Evolutionary conservation across 2,797 vertebrate species (phyloP).

Genomic region (Apogon hyalosoma): DNA sequence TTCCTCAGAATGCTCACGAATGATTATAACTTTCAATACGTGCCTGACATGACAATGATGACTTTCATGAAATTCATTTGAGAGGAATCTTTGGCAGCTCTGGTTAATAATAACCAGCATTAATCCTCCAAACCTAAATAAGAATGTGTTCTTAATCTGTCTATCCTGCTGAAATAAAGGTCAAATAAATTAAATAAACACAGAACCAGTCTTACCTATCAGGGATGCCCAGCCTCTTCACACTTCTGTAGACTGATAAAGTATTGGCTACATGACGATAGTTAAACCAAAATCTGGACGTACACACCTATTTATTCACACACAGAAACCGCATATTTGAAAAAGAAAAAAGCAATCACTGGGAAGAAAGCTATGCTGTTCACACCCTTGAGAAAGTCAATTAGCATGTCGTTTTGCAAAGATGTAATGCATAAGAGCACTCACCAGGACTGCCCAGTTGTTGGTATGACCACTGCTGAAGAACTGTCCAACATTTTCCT

Average conservation of each 20-base stretch:
- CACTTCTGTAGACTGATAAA: slow-evolving; percentile 96
- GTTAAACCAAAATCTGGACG: slow-evolving; percentile 99
- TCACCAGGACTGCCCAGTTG: slow-evolving; percentile 98
- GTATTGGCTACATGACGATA: slow-evolving; percentile 98
- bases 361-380: background rate
- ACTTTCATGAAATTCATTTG: too few relatives aligned
- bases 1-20: too few relatives aligned
- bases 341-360: background rate
- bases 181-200: background rate
- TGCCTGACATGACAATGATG: too few relatives aligned
- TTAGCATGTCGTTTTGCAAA: background rate
- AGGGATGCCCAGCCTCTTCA: slow-evolving; percentile 97
- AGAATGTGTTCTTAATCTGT: too few relatives aligned
- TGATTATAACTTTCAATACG: too few relatives aligned
- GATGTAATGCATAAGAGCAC: slow-evolving; percentile 49
- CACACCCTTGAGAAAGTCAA: background rate
- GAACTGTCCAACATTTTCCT: slow-evolving; percentile 88
- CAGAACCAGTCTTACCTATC: slow-evolving; percentile 87
- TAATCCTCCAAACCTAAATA: too few relatives aligned
- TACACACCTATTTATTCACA: slow-evolving; percentile 88
- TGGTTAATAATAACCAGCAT: too few relatives aligned
- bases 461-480: slow-evolving; percentile 96
- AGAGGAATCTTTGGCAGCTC: too few relatives aligned
- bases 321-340: background rate
- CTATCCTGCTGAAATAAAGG: too few relatives aligned